Base-by-base conservation (phyloP, 53 echinoderm and acorn worm species). In the Patiria pectinifera region DNA sequence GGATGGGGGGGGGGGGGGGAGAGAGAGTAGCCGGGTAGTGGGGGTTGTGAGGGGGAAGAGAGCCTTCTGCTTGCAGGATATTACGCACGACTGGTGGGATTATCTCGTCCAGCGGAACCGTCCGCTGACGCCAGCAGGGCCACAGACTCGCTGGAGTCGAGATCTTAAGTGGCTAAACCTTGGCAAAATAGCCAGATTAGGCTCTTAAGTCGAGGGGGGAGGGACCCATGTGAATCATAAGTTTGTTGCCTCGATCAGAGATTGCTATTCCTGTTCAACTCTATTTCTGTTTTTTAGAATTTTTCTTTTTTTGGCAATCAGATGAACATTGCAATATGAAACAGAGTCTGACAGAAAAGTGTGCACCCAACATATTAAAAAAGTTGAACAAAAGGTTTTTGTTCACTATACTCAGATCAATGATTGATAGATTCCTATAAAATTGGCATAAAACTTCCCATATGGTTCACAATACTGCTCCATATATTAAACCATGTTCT, bases 161-260 rank as follows among this genome's bases (percentile, higher is more conserved):
- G 90, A 90, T 90, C 90, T 90, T 90, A 90, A 90, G 90, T 80
- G 90, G 77, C 90, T 90, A 90, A 90, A 90, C 90, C 90, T 80
- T 59, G 77, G 90, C 75, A 90, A 90, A 90, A 90, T 81, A 90
- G 90, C 44, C 80, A 69, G 90, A 90, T 90, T 90, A 90, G 21
- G 81, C 43, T 60, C 53, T 8, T 53, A 90, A 90, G 90, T 26
- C 82, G 70, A 80, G 81, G 62, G 69, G 90, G 90, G 81, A 53
- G 80, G 4, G 11, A 61, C 80, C 82, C 80, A 13, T 47, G 63
- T 90, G 90, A 90, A 90, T 90, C 90, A 90, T 80, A 48, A 90
- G 66, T 24, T 48, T 48, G 22, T 21, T 16, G 69, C 13, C 43
- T 48, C 47, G 19, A 21, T 25, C 14, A 80, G 35, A 45, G 24